A percentile compares a stretch with the other conserved stretches of the same genome.
These are phyloP conservation scores for Aegotheles bennettii DNA, from an alignment of 2,113 vertebrate species.

Conservation along the genomic window DNA sequence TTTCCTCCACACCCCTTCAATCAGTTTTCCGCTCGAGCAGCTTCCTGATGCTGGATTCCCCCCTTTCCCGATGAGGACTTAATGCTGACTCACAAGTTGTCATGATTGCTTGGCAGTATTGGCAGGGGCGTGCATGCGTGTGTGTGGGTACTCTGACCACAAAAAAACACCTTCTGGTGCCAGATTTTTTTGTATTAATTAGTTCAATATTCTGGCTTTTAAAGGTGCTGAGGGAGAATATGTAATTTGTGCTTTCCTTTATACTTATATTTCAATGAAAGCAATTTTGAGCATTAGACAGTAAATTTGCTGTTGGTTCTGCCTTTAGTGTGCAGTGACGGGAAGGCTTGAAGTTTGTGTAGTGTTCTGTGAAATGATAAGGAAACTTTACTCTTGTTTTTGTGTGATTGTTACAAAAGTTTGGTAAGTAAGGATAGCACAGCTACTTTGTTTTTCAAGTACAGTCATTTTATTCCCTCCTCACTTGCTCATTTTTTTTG, in stretches of 20 bases:
- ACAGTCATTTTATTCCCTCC: neutral
- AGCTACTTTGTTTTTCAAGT: neutral
- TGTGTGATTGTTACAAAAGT: neutral
- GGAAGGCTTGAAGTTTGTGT: neutral
- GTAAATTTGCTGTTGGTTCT: neutral
- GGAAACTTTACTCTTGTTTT: neutral
- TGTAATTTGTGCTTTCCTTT: neutral
- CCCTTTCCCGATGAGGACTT: neutral
- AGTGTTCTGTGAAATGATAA: neutral
- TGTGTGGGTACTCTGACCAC: neutral
- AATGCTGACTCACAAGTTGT: neutral
- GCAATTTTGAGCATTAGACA: neutral
- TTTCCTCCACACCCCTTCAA: neutral
- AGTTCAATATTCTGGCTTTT: neutral
- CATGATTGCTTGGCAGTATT: neutral
- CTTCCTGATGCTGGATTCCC: neutral
- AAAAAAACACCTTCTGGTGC: neutral
- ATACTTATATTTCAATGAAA: neutral
- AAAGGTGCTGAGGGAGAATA: neutral
- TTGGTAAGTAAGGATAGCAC: neutral
- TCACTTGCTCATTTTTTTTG: neutral
- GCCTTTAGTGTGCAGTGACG: neutral
- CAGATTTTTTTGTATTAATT: neutral
- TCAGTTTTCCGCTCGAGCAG: neutral
- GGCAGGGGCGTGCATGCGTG: fast-evolving